phyloP scores from a whole-genome alignment of 23 tunicate species.

The Aplidium turbinatum region DNA sequence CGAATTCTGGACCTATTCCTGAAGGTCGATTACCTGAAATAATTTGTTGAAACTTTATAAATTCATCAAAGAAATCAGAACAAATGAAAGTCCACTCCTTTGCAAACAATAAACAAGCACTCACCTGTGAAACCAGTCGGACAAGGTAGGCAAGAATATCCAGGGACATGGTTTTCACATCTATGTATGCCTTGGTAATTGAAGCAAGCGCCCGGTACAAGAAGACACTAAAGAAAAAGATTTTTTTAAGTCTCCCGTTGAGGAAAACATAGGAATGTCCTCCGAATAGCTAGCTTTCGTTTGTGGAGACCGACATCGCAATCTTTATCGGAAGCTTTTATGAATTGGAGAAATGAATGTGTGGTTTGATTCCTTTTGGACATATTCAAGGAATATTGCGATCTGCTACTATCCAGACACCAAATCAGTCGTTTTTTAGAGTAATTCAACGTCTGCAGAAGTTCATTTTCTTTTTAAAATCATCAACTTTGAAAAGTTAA shows the following conservation, averaged over 20 bases:
- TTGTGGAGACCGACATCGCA: no score
- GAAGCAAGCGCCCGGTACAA: conserved; percentile 90
- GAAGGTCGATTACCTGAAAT: conserved; percentile 65
- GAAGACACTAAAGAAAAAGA: conserved; percentile 52
- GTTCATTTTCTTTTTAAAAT: no score
- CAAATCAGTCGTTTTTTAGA: no score
- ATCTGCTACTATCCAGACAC: no score
- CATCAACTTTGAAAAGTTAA: background rate
- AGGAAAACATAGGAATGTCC: no score
- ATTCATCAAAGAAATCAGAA: background rate
- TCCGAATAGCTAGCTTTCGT: no score
- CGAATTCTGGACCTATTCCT: conserved; percentile 72
- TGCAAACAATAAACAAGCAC: background rate
- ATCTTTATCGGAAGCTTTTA: no score
- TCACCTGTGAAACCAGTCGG: conserved; percentile 81
- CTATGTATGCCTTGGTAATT: conserved; percentile 66
- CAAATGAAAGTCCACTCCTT: background rate
- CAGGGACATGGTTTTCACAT: conserved; percentile 75
- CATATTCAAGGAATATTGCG: no score
- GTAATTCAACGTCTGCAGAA: no score
- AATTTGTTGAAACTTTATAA: background rate
- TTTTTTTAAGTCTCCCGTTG: background rate
- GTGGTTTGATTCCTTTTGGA: no score
- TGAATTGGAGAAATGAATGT: no score
- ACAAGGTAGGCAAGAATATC: conserved; percentile 83